Evolutionary conservation across 2,888 invertebrate species (phyloP).

Genomic region (Gandaritis pyraliata): DNA sequence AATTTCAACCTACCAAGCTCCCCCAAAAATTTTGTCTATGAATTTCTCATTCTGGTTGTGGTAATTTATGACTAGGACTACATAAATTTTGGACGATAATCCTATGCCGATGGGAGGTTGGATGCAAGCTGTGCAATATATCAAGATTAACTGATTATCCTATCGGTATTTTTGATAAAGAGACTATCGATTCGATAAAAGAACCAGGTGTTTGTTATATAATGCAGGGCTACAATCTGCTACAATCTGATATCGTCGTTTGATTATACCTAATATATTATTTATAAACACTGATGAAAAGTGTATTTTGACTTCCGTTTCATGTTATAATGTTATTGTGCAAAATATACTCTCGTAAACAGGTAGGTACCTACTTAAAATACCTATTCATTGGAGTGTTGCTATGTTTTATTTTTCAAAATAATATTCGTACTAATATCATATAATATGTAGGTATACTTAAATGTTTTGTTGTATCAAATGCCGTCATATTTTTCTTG

Average conservation of each 20-base stretch:
- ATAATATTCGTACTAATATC: too few relatives aligned
- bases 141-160: conserved; percentile 57
- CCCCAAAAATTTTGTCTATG: background rate
- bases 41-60: conserved; percentile 13
- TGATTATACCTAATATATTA: background rate
- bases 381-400: too few relatives aligned
- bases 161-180: conserved; percentile 57
- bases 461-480: too few relatives aligned
- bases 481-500: too few relatives aligned
- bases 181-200: conserved; percentile 32
- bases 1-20: too few relatives aligned
- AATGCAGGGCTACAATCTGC: conserved; percentile 3
- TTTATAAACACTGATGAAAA: too few relatives aligned
- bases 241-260: background rate
- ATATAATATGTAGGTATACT: too few relatives aligned
- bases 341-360: too few relatives aligned
- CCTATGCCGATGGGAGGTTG: conserved; percentile 48
- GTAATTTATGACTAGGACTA: conserved; percentile 44
- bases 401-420: too few relatives aligned
- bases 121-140: conserved; percentile 56
- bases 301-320: too few relatives aligned
- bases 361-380: too few relatives aligned
- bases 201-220: conserved; percentile 16
- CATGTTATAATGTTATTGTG: too few relatives aligned
- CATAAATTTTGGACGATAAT: conserved; percentile 47